Base-by-base conservation (phyloP, 2,888 invertebrate species). In the Oxystoma pomonae region DNA sequence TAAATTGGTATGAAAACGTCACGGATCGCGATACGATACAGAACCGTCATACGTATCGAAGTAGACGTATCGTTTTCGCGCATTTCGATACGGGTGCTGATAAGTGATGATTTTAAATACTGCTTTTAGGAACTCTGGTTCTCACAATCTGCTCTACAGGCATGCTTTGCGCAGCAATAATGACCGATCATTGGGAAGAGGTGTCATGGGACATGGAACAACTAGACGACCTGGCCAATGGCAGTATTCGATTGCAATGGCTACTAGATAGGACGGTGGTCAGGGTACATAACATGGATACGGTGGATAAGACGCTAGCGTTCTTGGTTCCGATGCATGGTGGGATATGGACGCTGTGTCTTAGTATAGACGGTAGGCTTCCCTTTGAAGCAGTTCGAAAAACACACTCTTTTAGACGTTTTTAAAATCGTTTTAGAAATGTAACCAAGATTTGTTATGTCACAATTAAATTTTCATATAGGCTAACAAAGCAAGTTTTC, bases 181-280 rank as follows among this genome's bases (percentile, higher is more conserved):
- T 94, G 90, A 92, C 92, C 65, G 91, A 93, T 76, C 91, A 93
- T 78, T 94, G 94, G 94, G 94, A 94, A 81, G 89, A 91, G 76
- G 90, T 94, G 68, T 85, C 85, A 64, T 94, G 94, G 91, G 89
- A 92, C 78, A 83, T 83, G 50, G 81, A 83, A 1, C 83, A 83
- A 49, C 81, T 91, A 21, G 82, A 83, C 16, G 58, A 65, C 3
- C 82, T 86, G 52, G 84, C 86, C 52, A 87, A 87, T 74, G 83
- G 87, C 53, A 84, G 83, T 58, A 77, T 73, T 7, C 71, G 75
- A 50, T 78, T 90, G 68, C 86, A 89, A 70, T 92, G 91, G 91
- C 83, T 91, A 69, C 82, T 92, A 64, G 89, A 92, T 68, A 90
- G 88, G 16, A 87, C 87, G 69, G 91, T 92, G 19, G 90, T 88